These are phyloP conservation scores for Micropoecilia bifurca DNA, from an alignment of 2,797 vertebrate genomes.

Conservation along the genomic window DNA sequence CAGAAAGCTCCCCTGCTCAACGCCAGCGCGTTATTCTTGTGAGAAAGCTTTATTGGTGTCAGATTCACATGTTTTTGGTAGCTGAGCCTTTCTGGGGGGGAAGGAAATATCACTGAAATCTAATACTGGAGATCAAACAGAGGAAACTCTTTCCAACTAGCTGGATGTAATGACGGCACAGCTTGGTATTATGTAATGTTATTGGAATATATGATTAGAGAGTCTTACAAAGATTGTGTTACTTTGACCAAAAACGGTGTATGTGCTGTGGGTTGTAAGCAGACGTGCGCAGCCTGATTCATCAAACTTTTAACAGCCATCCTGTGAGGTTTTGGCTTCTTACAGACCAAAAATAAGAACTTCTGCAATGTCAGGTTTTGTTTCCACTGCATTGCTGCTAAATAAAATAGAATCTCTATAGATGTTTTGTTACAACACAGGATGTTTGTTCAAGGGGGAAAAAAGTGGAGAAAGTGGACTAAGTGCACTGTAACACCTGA, in stretches of 20 bases:
- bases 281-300: conserved; percentile 22
- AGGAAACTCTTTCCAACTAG: not conserved
- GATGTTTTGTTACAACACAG: conserved; percentile 4
- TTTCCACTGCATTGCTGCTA: not conserved
- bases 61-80: conserved; percentile 1
- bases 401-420: conserved; percentile 3
- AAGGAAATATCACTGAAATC: not conserved
- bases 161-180: not conserved
- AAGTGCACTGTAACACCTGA: not conserved
- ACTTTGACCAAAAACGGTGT: conserved; percentile 4
- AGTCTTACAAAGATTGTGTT: conserved; percentile 9
- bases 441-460: not conserved
- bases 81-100: not conserved
- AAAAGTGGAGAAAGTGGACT: not conserved
- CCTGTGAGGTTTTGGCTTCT: conserved; percentile 16
- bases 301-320: conserved; percentile 44
- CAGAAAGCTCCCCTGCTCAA: not conserved
- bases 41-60: not conserved
- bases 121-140: conserved; percentile 2
- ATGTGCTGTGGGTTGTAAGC: conserved; percentile 35
- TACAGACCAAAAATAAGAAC: conserved; percentile 7
- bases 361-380: not conserved
- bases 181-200: not conserved
- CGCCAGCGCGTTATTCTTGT: not conserved
- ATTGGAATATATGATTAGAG: not conserved